Base-by-base conservation (phyloP, 2,888 invertebrate genomes). In the Melanophora roralis region DNA sequence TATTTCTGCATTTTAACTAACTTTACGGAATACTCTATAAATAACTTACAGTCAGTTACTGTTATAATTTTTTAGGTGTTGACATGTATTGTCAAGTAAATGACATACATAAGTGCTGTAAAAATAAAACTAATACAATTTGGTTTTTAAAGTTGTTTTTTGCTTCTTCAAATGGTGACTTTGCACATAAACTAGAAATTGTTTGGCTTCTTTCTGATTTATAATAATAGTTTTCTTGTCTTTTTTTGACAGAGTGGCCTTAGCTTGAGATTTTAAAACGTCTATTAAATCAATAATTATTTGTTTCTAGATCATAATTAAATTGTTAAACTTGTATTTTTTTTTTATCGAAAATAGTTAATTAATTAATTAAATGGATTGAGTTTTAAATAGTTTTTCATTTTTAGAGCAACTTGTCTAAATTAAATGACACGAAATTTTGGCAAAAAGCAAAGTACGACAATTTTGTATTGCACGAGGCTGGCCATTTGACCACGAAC, bases 161-260 rank as follows among this genome's bases (percentile, higher is more conserved):
- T 27, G 40, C 27, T 40, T 6, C 6, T 27, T 5, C 47, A 51
- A 23, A 60, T 59, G 27, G 59, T 36, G 34, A n/a, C 36, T 68
- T 49, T 65, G 34, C 9, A 57, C 36, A 55, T 49, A 45, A 55
- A 36, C 27, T 65, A n/a, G 11, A 14, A 68, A 64, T 76, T 80
- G 32, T 80, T 68, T 76, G 80, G 80, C 76, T 80, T 80, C 73
- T 45, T 23, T 21, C 62, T 60, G 71, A n/a, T 73, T 55, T 23
- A n/a, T n/a, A n/a, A n/a, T n/a, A n/a, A n/a, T n/a, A n/a, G 11
- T 34, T 62, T 49, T 27, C 7, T 60, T 49, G 12, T 43, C 51
- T 55, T 36, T 53, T 67, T 45, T 60, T 68, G 49, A 9, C 38
- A 23, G 34, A 16, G 34, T 74, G 68, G 47, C 64, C 64, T 78